Evolutionary conservation across 2,797 vertebrate species (phyloP), one percentile per base, ranked within the genome.

Genomic region (Podargus strigoides): DNA sequence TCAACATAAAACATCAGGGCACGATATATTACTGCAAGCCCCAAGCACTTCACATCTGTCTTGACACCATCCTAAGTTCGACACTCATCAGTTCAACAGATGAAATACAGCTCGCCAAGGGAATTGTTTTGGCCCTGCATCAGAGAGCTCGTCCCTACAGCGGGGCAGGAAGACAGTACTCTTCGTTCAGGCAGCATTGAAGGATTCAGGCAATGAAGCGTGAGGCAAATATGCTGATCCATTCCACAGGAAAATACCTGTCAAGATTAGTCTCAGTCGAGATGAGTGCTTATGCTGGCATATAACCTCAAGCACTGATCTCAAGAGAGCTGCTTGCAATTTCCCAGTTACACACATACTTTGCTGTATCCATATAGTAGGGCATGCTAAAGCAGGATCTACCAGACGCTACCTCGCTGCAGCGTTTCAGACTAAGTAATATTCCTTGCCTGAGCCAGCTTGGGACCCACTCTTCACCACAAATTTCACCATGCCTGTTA

Each of bases 1-100:
- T 87, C 96, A 94, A 73, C 94, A 94, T 95, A 97, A 97, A 97
- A 94, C 97, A 97, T 90, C 55, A 74, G 90, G 89, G 77, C 63
- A 58, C 81, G 30, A 92, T 90, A 79, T 78, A 97, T 97, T 83
- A 93, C 90, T 13, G 7, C 1, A 14, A 90, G 95, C 90, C 83
- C 82, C 56, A 36, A 90, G 80, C 90, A 93, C 70, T 68, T 37
- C 69, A 88, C 94, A 97, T 97, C 91, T 84, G 96, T 97, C 97
- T 97, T 90, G 68, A 95, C 85, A 87, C 46, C 77, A 72, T 55
- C 30, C 8, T 76, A 60, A 85, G 90, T 96, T 90, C 96, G 96
- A 97, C 96, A 97, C 60, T 80, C 67, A n/a, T 97, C 96, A 95
- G 89, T 91, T 95, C 70, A 60, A 9, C 11, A 87, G 68, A 97